A percentile compares a stretch with the other conserved stretches of the same genome.
These are phyloP conservation scores for Chlorodrepanis virens DNA, from an alignment of 2,113 vertebrate genomes.

Conservation along the genomic window DNA sequence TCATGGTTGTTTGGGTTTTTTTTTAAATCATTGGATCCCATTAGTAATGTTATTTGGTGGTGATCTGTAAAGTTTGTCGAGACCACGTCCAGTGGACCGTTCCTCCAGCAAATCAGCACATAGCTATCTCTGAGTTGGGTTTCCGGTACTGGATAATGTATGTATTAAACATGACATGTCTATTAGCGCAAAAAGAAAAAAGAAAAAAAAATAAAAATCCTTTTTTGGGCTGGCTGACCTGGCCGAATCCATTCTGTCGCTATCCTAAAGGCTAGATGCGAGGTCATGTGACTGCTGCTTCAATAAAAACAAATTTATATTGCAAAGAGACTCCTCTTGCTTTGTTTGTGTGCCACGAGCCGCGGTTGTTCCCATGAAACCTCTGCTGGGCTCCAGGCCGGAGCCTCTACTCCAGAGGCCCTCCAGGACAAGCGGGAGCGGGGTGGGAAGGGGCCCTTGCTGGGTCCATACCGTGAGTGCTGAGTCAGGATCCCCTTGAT, in stretches of 20 bases:
- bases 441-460: neutral
- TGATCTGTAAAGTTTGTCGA: constrained; percentile 71
- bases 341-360: neutral
- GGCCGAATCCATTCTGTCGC: constrained; percentile 69
- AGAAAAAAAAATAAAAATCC: constrained; percentile 25
- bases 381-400: fast-evolving
- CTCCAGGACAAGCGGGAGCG: neutral
- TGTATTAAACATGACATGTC: constrained; percentile 78
- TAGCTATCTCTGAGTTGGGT: constrained; percentile 73
- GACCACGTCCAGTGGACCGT: constrained; percentile 69
- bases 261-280: constrained; percentile 75
- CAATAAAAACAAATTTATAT: constrained; percentile 83
- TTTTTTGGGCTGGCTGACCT: constrained; percentile 71
- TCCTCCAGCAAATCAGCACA: constrained; percentile 72
- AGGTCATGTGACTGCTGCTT: constrained; percentile 83
- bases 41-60: constrained; percentile 70
- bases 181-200: constrained; percentile 72
- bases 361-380: fast-evolving
- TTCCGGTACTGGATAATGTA: constrained; percentile 75
- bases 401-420: fast-evolving
- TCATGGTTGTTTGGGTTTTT: constrained; percentile 56
- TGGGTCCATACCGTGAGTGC: fast-evolving
- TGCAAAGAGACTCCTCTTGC: constrained; percentile 63
- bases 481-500: fast-evolving
- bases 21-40: constrained; percentile 58